Percentiles rank a stretch among this genome's conserved stretches.
Conservation (phyloP, 2,113 vertebrate species). For the Pygoscelis antarcticus region DNA sequence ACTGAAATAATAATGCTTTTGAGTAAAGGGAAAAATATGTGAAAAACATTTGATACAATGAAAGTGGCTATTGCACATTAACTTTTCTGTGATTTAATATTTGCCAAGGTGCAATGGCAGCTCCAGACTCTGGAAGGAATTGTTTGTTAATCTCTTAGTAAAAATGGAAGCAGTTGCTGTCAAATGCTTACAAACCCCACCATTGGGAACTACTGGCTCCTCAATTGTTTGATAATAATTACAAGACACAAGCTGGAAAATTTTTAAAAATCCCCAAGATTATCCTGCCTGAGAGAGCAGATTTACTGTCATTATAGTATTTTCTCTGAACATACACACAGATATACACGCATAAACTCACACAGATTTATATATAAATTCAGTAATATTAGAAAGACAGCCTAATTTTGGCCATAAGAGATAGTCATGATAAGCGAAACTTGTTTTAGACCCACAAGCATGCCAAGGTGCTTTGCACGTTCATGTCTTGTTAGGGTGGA, state of each 20-base stretch:
- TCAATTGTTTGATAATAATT: slow-evolving; percentile 1
- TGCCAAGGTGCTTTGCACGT: neutral
- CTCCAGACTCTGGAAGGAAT: neutral
- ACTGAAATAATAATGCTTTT: slow-evolving; percentile 21
- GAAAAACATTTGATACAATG: neutral
- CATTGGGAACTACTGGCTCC: neutral
- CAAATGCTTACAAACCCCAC: neutral
- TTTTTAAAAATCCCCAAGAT: neutral
- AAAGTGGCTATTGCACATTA: neutral
- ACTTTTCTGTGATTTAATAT: neutral
- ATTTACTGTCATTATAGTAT: neutral
- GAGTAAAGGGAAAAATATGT: neutral
- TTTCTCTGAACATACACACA: neutral
- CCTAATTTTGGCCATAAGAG: neutral
- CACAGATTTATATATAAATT: neutral
- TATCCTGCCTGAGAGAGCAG: neutral
- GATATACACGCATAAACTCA: neutral
- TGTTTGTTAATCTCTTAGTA: neutral
- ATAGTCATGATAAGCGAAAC: neutral
- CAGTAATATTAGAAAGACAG: neutral
- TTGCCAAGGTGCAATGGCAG: neutral
- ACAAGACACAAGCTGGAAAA: neutral
- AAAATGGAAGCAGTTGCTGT: neutral
- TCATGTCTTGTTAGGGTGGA: neutral
- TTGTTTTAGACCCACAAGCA: neutral